Conservation (phyloP, 2,113 vertebrate genomes). For the Dromas ardeola region DNA sequence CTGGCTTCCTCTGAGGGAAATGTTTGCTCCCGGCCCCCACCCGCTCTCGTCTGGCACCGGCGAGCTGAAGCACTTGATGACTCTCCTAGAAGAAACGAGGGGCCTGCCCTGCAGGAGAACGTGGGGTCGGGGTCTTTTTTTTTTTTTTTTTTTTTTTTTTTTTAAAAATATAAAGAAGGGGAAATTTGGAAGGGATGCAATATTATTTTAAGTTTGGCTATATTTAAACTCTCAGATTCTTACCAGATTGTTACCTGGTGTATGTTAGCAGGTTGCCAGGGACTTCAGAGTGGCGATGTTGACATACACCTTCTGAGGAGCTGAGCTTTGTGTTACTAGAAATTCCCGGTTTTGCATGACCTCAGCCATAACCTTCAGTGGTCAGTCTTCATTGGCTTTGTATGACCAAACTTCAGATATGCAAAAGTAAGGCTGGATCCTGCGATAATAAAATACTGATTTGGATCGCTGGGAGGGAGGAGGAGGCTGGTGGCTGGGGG, state of each 20-base stretch:
- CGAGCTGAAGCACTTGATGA: neutral
- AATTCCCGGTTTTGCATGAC: neutral
- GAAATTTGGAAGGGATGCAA: neutral
- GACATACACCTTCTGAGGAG: neutral
- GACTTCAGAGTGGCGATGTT: neutral
- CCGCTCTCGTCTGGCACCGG: neutral
- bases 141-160: neutral
- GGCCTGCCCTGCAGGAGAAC: neutral
- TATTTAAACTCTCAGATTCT: neutral
- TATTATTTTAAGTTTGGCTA: neutral
- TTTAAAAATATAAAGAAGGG: neutral
- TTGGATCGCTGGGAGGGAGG: neutral
- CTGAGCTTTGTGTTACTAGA: neutral
- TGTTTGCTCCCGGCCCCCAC: neutral
- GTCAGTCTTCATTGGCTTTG: neutral
- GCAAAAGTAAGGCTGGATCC: neutral
- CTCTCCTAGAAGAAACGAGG: neutral
- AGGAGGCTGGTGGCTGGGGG: neutral
- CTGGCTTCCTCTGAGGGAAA: neutral
- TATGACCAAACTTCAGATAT: neutral
- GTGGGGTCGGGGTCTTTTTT: neutral
- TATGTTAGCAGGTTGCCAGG: neutral
- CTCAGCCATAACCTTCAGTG: neutral
- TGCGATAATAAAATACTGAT: neutral
- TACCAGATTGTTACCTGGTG: conserved; percentile 4